Base-by-base conservation (phyloP, 2,888 invertebrate species). In the Lepidonotus clava region DNA sequence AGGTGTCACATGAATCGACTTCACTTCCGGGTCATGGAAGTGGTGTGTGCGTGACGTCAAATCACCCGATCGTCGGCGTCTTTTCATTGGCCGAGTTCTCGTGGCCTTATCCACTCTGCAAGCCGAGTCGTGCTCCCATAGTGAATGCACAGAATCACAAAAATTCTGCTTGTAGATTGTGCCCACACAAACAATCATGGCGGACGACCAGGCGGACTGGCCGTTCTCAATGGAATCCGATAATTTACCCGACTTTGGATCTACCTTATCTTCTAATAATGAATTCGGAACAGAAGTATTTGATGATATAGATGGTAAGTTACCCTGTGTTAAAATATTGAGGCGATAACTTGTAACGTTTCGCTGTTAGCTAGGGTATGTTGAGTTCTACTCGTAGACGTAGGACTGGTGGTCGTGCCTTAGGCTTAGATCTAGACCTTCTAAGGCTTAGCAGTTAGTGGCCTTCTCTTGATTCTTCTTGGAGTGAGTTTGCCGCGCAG, bases 261-360 rank as follows among this genome's bases (percentile, higher is more conserved):
- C 89, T 38, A 91, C 92, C 88, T 91, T 92, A 84, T 86, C 91
- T 34, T 83, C 89, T 67, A 84, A 90, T 76, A 90, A 91, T 87
- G 90, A 91, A 53, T 89, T 91, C 84, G 91, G 91, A 53, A 90
- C 86, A 87, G 88, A 87, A 5, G 89, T 87, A 85, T 89, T 92
- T 85, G 91, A 90, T 77, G 91, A 91, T 80, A 90, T 93, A 84
- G 92, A 93, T 90, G 92, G 92, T 92, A 91, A 91, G 91, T 87
- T 66, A 38, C 18, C 1, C 8, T 0, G 6, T 71, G 71, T 71
- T 11, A 14, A 38, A 71, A 34, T 71, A 21, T 71, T 4, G 18
- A 38, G 1, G 0, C 14, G 18, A 11, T 71, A 38, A 32, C 28
- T 41, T 40, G 18, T 34, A 14, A 51, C 14, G n/a, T 36, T 85